Evolutionary conservation across 1,140 invertebrate genomes (phyloP), one percentile per base, ranked within the genome.

Genomic region (Euglossa dilemma): DNA sequence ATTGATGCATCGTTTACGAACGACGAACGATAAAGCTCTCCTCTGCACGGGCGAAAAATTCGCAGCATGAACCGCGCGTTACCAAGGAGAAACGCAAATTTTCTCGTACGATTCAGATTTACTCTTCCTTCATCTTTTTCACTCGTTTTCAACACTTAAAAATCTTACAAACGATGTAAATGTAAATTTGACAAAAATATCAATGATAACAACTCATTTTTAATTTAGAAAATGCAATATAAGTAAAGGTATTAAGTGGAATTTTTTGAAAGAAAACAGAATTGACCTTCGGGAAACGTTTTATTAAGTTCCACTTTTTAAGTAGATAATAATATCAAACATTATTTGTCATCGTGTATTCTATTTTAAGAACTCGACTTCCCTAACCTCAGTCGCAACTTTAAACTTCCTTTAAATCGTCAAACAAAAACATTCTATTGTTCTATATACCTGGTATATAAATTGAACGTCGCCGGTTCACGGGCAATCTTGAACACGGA

Each of bases 401-500:
- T 36, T 28, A 57, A 25, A 43, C 18, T 50, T 57, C 16, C 52
- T 25, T 5, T 45, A 45, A 45, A 52, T 45, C 23, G 6, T 54
- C 14, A 43, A 73, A 73, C 36, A 11, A 45, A 57, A 23, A 25
- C 25, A 14, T 8, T 67, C 6, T n/a, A 11, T 11, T 2, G 0
- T 3, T 11, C 3, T 63, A 66, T 74, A 20, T 85, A 92, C 91
- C 91, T 92, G 47, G 91, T 92, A 66, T 92, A 92, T 20, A 92
- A 79, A 67, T 92, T 91, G n/a, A 92, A 92, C 14, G 87, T 91
- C 2, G 91, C 91, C 3, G 91, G 91, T 78, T 92, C 91, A n/a
- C 85, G 84, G 28, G 70, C 66, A 16, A 83, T 45, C 50, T 91
- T 91, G 28, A 91, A 74, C 59, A 88, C 84, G 1, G 85, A 83